Evolutionary conservation across 2,888 invertebrate genomes (phyloP).

Genomic region (Orthosia gothica): DNA sequence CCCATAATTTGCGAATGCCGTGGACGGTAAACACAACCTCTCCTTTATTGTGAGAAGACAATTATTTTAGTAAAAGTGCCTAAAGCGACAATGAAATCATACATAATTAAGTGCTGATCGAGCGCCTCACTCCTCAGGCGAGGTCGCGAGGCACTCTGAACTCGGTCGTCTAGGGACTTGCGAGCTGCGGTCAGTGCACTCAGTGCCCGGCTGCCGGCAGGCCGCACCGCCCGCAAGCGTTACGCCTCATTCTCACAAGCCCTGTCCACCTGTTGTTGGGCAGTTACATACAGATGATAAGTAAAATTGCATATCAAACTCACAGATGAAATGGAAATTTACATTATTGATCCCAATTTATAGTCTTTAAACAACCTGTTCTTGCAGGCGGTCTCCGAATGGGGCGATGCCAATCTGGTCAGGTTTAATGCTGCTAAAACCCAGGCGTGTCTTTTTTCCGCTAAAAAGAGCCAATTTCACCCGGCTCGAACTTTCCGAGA

Average conservation of each 20-base stretch:
- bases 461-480: too few species aligned
- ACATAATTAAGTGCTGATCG: slow-evolving; percentile 2
- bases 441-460: too few species aligned
- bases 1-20: neutral
- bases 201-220: slow-evolving; percentile 1
- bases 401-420: too few species aligned
- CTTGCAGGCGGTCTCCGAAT: too few species aligned
- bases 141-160: slow-evolving; percentile 10
- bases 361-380: too few species aligned
- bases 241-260: too few species aligned
- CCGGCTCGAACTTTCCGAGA: too few species aligned
- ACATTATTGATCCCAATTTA: neutral
- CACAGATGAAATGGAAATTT: neutral
- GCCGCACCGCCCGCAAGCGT: neutral
- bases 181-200: neutral
- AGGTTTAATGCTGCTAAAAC: too few species aligned
- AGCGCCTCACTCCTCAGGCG: neutral
- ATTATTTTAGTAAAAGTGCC: neutral
- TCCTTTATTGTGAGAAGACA: neutral
- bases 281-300: too few species aligned
- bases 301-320: too few species aligned
- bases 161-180: slow-evolving; percentile 4
- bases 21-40: neutral
- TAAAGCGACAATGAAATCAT: neutral
- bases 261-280: too few species aligned